phyloP scores from a whole-genome alignment of 2,888 invertebrate genomes.

The Sesia bembeciformis region DNA sequence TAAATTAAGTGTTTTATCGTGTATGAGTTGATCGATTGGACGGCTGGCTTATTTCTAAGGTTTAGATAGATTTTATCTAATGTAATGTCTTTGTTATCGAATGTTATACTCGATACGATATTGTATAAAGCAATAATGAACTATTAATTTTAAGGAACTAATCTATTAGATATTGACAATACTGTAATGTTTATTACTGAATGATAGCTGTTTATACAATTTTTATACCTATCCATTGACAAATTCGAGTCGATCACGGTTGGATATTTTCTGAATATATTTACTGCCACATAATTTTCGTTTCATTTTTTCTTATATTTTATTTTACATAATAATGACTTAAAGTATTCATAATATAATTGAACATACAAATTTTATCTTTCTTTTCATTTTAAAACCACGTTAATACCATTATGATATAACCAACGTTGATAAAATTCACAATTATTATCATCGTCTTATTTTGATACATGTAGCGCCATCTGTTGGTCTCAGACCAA shows the following conservation, averaged over 20 bases:
- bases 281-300: constrained; percentile 58
- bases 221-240: constrained; percentile 53
- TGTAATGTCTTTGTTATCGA: constrained; percentile 55
- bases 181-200: constrained; percentile 38
- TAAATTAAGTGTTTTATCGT: constrained; percentile 70
- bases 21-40: constrained; percentile 58
- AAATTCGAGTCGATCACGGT: constrained; percentile 58
- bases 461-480: too few relatives aligned
- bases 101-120: constrained; percentile 62
- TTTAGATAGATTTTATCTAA: constrained; percentile 38
- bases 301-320: constrained; percentile 27
- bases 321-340: too few relatives aligned
- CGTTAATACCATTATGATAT: too few relatives aligned
- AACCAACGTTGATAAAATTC: too few relatives aligned
- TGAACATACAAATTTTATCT: too few relatives aligned
- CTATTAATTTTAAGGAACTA: constrained; percentile 59
- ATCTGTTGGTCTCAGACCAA: too few relatives aligned
- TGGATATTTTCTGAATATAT: constrained; percentile 74
- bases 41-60: constrained; percentile 53
- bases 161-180: constrained; percentile 57
- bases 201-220: constrained; percentile 30
- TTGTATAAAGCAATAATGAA: constrained; percentile 70
- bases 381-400: too few relatives aligned
- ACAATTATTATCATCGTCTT: too few relatives aligned
- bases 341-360: too few relatives aligned